Evolutionary conservation across 2,797 vertebrate genomes (phyloP).

Genomic region (Bovichtus variegatus): DNA sequence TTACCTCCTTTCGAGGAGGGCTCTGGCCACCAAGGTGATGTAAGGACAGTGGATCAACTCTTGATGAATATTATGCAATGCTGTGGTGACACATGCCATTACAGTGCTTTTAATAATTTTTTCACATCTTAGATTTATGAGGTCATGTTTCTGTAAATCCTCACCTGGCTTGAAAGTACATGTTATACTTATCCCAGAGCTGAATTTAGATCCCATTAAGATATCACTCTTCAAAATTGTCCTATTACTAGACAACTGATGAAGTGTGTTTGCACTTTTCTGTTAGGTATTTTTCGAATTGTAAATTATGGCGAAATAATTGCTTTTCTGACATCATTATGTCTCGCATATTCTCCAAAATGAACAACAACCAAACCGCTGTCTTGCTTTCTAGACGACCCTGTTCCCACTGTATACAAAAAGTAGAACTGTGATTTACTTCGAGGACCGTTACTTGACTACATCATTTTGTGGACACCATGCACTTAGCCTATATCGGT

Average conservation of each 20-base stretch:
- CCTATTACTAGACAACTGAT: background rate
- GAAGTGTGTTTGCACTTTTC: background rate
- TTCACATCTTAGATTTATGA: no score
- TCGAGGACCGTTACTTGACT: background rate
- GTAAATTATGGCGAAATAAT: background rate
- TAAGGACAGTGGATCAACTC: constrained; percentile 4
- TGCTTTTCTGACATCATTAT: background rate
- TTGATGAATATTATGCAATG: background rate
- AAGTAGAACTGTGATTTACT: background rate
- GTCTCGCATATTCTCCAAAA: background rate
- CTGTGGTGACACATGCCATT: background rate
- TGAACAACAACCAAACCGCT: background rate
- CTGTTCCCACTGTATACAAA: background rate
- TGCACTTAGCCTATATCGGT: background rate
- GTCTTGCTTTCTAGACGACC: background rate
- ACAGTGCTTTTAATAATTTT: no score
- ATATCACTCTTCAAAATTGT: background rate
- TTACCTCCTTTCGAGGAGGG: background rate
- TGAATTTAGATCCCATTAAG: constrained; percentile 13
- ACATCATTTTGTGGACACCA: background rate
- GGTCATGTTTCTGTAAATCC: no score
- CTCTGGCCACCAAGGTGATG: background rate
- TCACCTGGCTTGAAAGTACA: background rate
- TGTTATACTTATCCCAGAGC: background rate
- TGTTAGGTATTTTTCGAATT: background rate